A percentile compares a stretch with the other conserved stretches of the same genome.
phyloP scores from a whole-genome alignment of 2,113 vertebrate genomes.

The Antechinus stuartii region DNA sequence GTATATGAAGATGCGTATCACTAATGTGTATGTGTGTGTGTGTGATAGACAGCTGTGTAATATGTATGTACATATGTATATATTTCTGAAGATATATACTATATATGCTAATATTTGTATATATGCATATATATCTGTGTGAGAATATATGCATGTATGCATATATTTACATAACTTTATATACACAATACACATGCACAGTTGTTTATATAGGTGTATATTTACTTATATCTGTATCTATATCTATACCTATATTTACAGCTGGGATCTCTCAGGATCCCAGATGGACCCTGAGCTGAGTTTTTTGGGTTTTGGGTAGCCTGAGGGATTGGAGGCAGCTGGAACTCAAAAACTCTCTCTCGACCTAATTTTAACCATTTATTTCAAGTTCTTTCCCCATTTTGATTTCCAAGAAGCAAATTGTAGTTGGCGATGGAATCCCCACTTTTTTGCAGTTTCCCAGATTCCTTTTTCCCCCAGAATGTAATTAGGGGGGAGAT shows the following conservation, averaged over 20 bases:
- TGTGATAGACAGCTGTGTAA: too few relatives aligned
- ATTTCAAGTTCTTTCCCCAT: slow-evolving; percentile 3
- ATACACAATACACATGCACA: background rate
- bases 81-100: too few relatives aligned
- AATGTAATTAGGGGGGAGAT: background rate
- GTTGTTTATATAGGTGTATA: background rate
- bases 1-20: background rate
- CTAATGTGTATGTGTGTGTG: too few relatives aligned
- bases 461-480: background rate
- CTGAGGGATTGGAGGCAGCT: background rate
- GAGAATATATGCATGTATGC: background rate
- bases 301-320: background rate
- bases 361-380: background rate
- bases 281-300: background rate
- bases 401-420: background rate
- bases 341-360: background rate
- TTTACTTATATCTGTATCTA: background rate
- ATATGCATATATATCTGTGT: background rate
- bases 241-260: too few relatives aligned
- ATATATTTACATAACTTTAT: background rate
- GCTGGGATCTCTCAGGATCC: too few relatives aligned
- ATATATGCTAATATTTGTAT: background rate
- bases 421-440: background rate
- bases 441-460: background rate
- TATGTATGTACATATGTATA: too few relatives aligned